phyloP scores from a whole-genome alignment of 2,888 invertebrate genomes.

The Corbicula japonica region DNA sequence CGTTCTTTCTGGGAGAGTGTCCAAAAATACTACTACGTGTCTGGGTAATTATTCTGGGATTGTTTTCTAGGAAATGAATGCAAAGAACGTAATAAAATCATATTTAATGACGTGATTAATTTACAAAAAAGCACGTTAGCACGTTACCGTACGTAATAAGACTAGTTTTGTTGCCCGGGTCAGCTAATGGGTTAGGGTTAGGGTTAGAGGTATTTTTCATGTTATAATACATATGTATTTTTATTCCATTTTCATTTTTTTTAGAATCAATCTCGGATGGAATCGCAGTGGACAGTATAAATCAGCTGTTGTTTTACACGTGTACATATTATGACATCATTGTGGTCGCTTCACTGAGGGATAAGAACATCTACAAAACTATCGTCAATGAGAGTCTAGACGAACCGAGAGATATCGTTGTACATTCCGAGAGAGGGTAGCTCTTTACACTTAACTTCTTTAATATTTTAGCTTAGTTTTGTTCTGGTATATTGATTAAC shows the following conservation, averaged over 20 bases:
- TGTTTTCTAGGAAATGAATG: too few species aligned
- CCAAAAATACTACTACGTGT: too few species aligned
- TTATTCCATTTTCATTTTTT: slow-evolving; percentile 17
- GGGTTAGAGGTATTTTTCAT: background rate
- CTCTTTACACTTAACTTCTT: too few species aligned
- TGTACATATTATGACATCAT: slow-evolving; percentile 79
- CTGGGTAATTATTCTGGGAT: too few species aligned
- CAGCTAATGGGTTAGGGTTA: background rate
- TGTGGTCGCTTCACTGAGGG: slow-evolving; percentile 72
- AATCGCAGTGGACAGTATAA: slow-evolving; percentile 80
- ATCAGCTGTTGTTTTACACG: slow-evolving; percentile 81
- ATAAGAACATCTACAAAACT: slow-evolving; percentile 68
- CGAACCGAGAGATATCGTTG: slow-evolving; percentile 81
- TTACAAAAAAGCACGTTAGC: too few species aligned
- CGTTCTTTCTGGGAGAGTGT: slow-evolving; percentile 4
- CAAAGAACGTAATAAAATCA: too few species aligned
- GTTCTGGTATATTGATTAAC: too few species aligned
- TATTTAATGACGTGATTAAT: too few species aligned
- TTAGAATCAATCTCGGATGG: slow-evolving; percentile 83
- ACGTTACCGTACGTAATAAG: too few species aligned
- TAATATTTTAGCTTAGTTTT: too few species aligned
- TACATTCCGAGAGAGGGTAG: slow-evolving; percentile 75
- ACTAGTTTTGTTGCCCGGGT: too few species aligned
- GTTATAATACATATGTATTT: background rate
- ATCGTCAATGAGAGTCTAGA: slow-evolving; percentile 73